Percentiles rank a stretch among this genome's conserved stretches.
These are phyloP conservation scores for Argentina silus DNA, from an alignment of 2,797 vertebrate genomes.

Conservation along the genomic window DNA sequence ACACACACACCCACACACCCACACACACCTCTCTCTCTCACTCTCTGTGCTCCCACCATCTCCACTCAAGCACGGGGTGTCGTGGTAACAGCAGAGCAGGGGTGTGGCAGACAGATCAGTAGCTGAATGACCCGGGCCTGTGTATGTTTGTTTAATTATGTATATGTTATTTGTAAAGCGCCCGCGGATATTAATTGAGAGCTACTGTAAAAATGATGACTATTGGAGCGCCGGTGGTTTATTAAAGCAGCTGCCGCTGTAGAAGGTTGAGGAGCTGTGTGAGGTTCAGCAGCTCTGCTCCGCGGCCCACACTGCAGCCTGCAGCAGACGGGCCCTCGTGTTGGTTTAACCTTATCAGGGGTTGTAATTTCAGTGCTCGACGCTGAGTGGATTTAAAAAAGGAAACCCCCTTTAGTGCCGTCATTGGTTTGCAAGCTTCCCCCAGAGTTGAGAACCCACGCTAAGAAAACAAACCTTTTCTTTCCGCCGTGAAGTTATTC, in stretches of 20 bases:
- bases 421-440: constrained; percentile 61
- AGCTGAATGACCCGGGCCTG: constrained; percentile 4
- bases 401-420: constrained; percentile 74
- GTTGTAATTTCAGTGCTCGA: constrained; percentile 69
- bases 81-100: constrained; percentile 5
- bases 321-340: constrained; percentile 51
- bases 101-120: constrained; percentile 3
- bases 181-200: constrained; percentile 46
- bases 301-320: constrained; percentile 23
- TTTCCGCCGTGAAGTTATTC: constrained; percentile 42
- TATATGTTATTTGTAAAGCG: constrained; percentile 42
- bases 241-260: constrained; percentile 15
- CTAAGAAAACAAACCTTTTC: constrained; percentile 62
- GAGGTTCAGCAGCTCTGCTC: background rate
- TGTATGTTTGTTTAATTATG: constrained; percentile 43
- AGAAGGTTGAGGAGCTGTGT: background rate
- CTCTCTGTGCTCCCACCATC: background rate
- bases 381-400: constrained; percentile 65
- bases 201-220: constrained; percentile 45
- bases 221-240: constrained; percentile 48
- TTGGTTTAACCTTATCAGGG: constrained; percentile 78
- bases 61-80: background rate
- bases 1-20: too few relatives aligned
- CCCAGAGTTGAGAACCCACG: constrained; percentile 39
- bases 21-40: background rate